Conservation (phyloP, 2,797 vertebrate species). For the Cercopithecus mitis region DNA sequence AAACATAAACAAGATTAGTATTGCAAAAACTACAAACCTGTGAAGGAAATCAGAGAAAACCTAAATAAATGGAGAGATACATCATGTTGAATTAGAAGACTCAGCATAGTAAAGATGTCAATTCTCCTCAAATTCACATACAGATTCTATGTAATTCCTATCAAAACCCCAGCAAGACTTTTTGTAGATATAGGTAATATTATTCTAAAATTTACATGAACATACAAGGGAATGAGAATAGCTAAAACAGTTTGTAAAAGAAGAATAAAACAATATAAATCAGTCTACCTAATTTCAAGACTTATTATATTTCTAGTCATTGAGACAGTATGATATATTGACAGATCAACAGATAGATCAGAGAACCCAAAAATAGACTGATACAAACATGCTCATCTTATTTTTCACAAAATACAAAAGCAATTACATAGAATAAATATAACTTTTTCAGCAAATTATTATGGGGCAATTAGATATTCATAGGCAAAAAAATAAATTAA, state of each 20-base stretch:
- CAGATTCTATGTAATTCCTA: neutral
- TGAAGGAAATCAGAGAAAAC: neutral
- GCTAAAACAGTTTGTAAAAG: neutral
- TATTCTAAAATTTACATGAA: conserved; percentile 10
- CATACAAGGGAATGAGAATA: neutral
- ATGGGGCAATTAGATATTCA: neutral
- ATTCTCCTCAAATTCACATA: neutral
- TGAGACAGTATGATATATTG: neutral
- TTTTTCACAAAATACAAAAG: neutral
- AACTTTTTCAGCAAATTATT: neutral
- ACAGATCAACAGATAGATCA: neutral
- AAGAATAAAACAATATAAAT: neutral
- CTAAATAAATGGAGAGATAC: neutral
- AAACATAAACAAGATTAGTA: neutral
- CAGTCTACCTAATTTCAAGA: neutral
- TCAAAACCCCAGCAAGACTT: neutral
- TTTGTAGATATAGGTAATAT: neutral
- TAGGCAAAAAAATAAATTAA: conserved; percentile 6
- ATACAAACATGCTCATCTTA: neutral
- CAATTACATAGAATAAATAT: neutral
- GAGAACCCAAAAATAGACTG: neutral
- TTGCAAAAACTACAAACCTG: neutral
- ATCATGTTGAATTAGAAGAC: neutral
- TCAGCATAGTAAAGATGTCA: neutral
- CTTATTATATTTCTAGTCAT: neutral